A percentile compares a stretch with the other conserved stretches of the same genome.
phyloP scores from a whole-genome alignment of 1,140 invertebrate species.

The Chironomus tepperi region DNA sequence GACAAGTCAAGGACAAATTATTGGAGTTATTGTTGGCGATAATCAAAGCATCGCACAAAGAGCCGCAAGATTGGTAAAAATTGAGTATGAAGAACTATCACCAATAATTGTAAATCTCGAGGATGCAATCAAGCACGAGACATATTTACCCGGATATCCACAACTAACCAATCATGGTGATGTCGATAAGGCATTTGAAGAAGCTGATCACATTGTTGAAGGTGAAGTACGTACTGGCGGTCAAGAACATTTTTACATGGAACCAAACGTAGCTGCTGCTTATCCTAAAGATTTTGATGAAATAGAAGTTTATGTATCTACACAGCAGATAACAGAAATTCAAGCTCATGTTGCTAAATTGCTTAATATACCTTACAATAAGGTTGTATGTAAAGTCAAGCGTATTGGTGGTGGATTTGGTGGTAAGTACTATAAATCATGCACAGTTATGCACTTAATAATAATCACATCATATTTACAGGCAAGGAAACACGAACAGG shows the following conservation, averaged over 20 bases:
- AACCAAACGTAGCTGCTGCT: constrained; percentile 69
- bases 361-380: constrained; percentile 66
- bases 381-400: constrained; percentile 68
- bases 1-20: constrained; percentile 63
- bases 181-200: constrained; percentile 51
- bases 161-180: constrained; percentile 55
- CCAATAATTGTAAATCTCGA: constrained; percentile 78
- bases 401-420: constrained; percentile 53
- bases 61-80: constrained; percentile 61
- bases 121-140: constrained; percentile 67
- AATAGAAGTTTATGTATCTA: constrained; percentile 73
- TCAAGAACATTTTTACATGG: constrained; percentile 96
- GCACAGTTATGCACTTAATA: not conserved
- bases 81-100: constrained; percentile 63
- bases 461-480: not conserved
- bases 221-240: constrained; percentile 75
- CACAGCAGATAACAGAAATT: constrained; percentile 73
- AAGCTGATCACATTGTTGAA: constrained; percentile 55
- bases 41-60: constrained; percentile 63
- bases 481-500: constrained; percentile 40
- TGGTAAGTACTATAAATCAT: too few species aligned
- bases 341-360: constrained; percentile 64
- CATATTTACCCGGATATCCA: constrained; percentile 51
- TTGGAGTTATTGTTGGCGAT: constrained; percentile 67
- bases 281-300: constrained; percentile 74